Evolutionary conservation across 1,140 invertebrate species (phyloP).

Genomic region (Nebria ingens): DNA sequence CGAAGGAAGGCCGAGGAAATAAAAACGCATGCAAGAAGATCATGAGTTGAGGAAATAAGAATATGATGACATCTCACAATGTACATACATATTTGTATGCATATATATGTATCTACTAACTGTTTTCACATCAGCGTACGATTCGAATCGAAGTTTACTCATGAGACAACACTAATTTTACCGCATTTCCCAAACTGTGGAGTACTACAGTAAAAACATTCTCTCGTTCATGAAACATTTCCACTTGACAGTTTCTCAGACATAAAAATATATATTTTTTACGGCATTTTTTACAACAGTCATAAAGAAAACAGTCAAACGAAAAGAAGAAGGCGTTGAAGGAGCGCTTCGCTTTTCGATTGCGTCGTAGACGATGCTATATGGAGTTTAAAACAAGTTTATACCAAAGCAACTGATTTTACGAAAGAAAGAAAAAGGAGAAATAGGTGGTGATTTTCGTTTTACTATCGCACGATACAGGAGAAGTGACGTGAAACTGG

Average conservation of each 20-base stretch:
- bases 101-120: neutral
- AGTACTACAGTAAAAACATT: too few species aligned
- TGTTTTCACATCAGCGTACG: too few species aligned
- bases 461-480: neutral
- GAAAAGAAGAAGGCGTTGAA: neutral
- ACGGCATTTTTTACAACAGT: conserved; percentile 6
- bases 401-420: neutral
- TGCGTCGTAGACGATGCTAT: neutral
- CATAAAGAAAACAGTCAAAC: conserved; percentile 1
- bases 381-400: conserved; percentile 3
- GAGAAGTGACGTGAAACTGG: neutral
- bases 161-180: too few species aligned
- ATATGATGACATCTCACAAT: too few species aligned
- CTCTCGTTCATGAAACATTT: conserved; percentile 1
- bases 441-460: conserved; percentile 4
- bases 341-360: neutral
- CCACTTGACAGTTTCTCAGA: neutral
- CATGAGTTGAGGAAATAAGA: too few species aligned
- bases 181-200: too few species aligned
- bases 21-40: too few species aligned
- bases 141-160: too few species aligned
- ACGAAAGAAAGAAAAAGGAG: neutral
- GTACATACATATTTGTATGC: too few species aligned
- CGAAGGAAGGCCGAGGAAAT: neutral
- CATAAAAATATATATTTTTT: conserved; percentile 7